Base-by-base conservation (phyloP, 2,113 vertebrate genomes). In the Oncorhynchus tshawytscha region DNA sequence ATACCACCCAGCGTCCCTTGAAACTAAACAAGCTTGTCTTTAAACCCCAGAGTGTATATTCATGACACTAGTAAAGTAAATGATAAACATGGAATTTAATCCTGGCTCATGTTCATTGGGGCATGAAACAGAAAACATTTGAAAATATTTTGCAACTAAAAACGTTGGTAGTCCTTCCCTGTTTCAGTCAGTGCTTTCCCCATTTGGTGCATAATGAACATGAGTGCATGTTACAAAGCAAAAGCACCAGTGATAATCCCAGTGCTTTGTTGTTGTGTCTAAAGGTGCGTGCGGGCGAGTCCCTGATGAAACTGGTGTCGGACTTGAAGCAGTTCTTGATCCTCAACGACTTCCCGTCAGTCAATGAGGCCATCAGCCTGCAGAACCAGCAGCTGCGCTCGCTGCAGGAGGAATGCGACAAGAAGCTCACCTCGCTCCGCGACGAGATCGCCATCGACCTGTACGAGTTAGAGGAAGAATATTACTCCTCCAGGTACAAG, bases 401-500 rank as follows among this genome's bases (percentile, higher is more conserved):
- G 0, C 86, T 99, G 83, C 98, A 97, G 92, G 97, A 99, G 16
- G 98, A 99, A 24, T 99, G 98, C 0, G 98, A 99, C 92, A 96
- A 97, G 87, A 99, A 99, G 88, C 92, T 99, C 60, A 94, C 94
- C 34, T 89, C 96, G 0, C 94, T 99, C 70, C 90, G 98, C 1
- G 98, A 99, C 2, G 98, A 99, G 93, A 95, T 98, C 73, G 97
- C 98, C 82, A 91, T 97, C n/a, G 98, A 99, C 92, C 96, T 99
- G 34, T 99, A 98, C 67, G 98, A 99, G 94, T 93, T 99, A 83
- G 98, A 99, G 94, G 98, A 99, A 96, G 98, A 99, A 91, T 99
- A 97, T 95, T 99, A 99, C 95, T 99, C 98, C 90, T 99, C 97
- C 95, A 99, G 98, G 98, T 99, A 99, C 95, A 97, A 95, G 93